Evolutionary conservation across 1,140 invertebrate genomes (phyloP).

Genomic region (Drosophila kurseongensis): DNA sequence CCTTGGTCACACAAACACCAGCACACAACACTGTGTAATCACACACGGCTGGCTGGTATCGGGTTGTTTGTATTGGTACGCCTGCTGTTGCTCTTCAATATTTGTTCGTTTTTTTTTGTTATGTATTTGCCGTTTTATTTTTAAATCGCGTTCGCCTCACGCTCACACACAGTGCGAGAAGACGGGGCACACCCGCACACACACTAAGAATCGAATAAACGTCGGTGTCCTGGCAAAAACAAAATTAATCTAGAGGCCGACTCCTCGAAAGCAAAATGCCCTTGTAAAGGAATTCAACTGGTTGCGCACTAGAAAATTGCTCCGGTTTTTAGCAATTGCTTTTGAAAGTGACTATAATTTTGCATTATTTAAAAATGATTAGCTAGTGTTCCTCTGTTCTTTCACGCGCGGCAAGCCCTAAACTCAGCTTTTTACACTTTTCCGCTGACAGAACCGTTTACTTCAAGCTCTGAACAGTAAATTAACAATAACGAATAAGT

Average conservation of each 20-base stretch:
- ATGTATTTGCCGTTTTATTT: constrained; percentile 80
- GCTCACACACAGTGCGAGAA: constrained; percentile 22
- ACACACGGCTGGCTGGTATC: constrained; percentile 50
- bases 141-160: constrained; percentile 57
- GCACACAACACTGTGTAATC: constrained; percentile 62
- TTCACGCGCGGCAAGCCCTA: no score
- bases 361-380: neutral
- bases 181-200: constrained; percentile 10
- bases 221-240: constrained; percentile 9
- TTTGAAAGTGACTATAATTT: no score
- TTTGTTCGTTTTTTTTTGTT: constrained; percentile 49
- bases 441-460: no score
- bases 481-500: no score
- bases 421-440: no score
- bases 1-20: constrained; percentile 67
- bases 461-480: no score
- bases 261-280: neutral
- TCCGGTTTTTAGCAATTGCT: constrained; percentile 3
- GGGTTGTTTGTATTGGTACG: constrained; percentile 49
- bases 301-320: constrained; percentile 16
- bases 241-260: neutral
- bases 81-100: constrained; percentile 66
- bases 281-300: constrained; percentile 15
- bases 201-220: neutral
- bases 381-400: no score